phyloP scores from a whole-genome alignment of 2,888 invertebrate genomes.

The Cheilosia scutellata region DNA sequence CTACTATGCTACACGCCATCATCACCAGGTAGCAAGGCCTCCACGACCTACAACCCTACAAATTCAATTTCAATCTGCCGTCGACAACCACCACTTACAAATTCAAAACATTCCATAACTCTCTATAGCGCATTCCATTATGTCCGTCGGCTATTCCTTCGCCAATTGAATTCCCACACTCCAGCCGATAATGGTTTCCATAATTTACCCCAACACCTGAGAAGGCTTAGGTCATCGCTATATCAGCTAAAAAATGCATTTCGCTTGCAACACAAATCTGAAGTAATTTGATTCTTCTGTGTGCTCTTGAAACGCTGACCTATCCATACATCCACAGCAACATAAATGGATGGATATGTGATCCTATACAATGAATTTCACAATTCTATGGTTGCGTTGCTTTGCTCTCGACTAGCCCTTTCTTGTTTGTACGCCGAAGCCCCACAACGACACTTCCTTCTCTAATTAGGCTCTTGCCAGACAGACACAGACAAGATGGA shows the following conservation, averaged over 20 bases:
- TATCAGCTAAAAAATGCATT: conserved; percentile 8
- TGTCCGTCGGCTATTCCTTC: background rate
- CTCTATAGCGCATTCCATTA: background rate
- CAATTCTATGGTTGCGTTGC: conserved; percentile 19
- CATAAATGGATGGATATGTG: conserved; percentile 30
- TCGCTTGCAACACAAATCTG: conserved; percentile 48
- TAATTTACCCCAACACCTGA: conserved; percentile 13
- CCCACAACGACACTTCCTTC: conserved; percentile 60
- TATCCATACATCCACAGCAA: conserved; percentile 27
- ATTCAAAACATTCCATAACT: background rate
- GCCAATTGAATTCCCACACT: conserved; percentile 19
- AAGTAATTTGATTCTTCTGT: conserved; percentile 59
- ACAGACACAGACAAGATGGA: conserved; percentile 35
- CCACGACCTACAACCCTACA: too few species aligned
- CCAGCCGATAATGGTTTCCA: conserved; percentile 20
- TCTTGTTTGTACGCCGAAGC: conserved; percentile 16
- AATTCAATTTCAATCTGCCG: too few species aligned
- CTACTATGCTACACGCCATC: too few species aligned
- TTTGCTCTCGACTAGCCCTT: background rate
- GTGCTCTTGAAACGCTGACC: conserved; percentile 64
- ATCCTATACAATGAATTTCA: conserved; percentile 51
- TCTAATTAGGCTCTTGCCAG: conserved; percentile 48
- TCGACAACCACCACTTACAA: background rate
- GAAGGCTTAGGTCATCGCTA: background rate
- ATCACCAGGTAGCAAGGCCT: too few species aligned